A percentile compares a stretch with the other conserved stretches of the same genome.
Evolutionary conservation across 2,888 invertebrate genomes (phyloP).

Genomic region (Drosophila paracracens): DNA sequence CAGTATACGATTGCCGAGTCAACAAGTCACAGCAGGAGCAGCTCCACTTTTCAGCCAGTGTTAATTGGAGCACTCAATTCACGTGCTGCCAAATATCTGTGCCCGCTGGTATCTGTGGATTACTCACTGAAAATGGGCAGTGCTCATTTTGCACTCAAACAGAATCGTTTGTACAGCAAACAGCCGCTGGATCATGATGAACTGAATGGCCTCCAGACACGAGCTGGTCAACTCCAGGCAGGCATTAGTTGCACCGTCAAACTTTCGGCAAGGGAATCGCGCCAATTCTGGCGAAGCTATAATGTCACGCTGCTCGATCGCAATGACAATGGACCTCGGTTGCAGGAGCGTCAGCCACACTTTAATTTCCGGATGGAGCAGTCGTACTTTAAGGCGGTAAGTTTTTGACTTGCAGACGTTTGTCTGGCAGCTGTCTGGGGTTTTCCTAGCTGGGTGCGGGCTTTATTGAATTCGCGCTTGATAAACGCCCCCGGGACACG

Average conservation of each 20-base stretch:
- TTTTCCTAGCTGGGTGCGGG: conserved; percentile 60
- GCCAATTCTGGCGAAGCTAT: conserved; percentile 54
- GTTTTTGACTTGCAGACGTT: conserved; percentile 61
- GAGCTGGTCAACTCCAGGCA: conserved; percentile 81
- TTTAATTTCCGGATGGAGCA: conserved; percentile 79
- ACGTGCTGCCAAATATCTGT: conserved; percentile 85
- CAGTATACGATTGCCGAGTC: conserved; percentile 82
- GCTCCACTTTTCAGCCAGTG: conserved; percentile 62
- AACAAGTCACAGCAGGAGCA: conserved; percentile 19
- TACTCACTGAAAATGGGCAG: conserved; percentile 84
- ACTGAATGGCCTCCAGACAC: conserved; percentile 81
- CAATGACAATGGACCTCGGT: conserved; percentile 96
- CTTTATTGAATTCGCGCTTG: conserved; percentile 72
- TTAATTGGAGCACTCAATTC: conserved; percentile 85
- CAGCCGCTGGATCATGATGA: conserved; percentile 85
- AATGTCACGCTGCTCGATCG: conserved; percentile 90
- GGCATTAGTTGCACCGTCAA: conserved; percentile 83
- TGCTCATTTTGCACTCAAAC: conserved; percentile 84
- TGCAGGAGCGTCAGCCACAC: conserved; percentile 85
- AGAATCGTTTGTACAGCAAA: conserved; percentile 84
- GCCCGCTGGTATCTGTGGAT: conserved; percentile 85
- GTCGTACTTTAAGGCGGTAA: conserved; percentile 83
- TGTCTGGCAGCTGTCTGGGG: conserved; percentile 64
- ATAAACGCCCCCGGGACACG: conserved; percentile 67
- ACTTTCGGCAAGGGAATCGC: conserved; percentile 58